Percentiles rank a stretch among this genome's conserved stretches.
phyloP scores from a whole-genome alignment of 2,888 invertebrate species.

The Eulithis prunata region DNA sequence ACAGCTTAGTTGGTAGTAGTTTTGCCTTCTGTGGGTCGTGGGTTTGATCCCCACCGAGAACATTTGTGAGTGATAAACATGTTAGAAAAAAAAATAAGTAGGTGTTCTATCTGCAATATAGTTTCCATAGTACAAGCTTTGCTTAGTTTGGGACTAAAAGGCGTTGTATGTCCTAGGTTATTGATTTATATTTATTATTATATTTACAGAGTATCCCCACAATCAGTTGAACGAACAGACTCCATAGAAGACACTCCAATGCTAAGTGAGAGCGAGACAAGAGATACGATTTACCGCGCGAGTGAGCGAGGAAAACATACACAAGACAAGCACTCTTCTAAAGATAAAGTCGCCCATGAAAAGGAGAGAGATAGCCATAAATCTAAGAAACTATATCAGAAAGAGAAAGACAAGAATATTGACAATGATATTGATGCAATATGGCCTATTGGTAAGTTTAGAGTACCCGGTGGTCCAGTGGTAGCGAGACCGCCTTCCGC shows the following conservation, averaged over 20 bases:
- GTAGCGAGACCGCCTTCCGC: no score
- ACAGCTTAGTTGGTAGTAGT: no score
- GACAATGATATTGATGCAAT: constrained; percentile 28
- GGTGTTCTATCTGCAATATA: no score
- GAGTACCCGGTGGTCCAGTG: no score
- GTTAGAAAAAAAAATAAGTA: no score
- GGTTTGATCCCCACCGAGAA: no score
- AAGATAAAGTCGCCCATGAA: not conserved
- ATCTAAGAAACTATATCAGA: not conserved
- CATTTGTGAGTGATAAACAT: no score
- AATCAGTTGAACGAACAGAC: constrained; percentile 15
- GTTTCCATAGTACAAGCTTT: no score
- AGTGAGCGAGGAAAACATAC: constrained; percentile 10
- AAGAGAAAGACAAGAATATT: constrained; percentile 1
- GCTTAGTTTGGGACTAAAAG: no score
- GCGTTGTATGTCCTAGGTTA: no score
- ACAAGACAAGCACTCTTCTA: not conserved
- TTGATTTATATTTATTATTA: not conserved
- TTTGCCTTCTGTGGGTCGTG: no score
- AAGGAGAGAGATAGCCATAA: constrained; percentile 3
- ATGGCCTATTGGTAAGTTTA: constrained; percentile 43
- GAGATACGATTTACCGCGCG: not conserved
- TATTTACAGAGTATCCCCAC: constrained; percentile 3
- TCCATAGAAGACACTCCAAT: constrained; percentile 45
- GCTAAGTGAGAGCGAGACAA: constrained; percentile 29